These are phyloP conservation scores for Clarias fuscus DNA, from an alignment of 2,797 vertebrate genomes.

Conservation along the genomic window DNA sequence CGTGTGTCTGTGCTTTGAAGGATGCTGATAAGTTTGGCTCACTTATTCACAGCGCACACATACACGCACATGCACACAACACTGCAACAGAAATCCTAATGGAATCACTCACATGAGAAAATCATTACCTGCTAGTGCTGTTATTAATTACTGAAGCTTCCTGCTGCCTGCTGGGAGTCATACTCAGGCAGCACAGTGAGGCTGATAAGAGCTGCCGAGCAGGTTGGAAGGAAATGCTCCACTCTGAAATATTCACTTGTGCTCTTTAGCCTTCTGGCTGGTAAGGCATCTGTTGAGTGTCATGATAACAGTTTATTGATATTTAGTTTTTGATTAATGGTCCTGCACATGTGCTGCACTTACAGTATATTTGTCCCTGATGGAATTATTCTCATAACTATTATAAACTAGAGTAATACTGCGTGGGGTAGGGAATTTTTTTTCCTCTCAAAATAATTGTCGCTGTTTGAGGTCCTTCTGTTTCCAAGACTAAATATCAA, in stretches of 20 bases:
- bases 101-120: conserved; percentile 67
- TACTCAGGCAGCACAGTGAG: not conserved
- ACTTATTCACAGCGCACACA: not conserved
- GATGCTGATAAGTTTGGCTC: conserved; percentile 32
- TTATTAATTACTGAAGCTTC: conserved; percentile 67
- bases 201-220: conserved; percentile 28
- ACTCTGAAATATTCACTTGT: conserved; percentile 27
- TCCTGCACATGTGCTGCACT: not conserved
- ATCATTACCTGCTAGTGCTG: conserved; percentile 60
- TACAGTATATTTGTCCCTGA: not conserved
- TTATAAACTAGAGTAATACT: conserved; percentile 4
- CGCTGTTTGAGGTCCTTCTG: not conserved
- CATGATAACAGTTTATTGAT: conserved; percentile 2
- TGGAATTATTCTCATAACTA: conserved; percentile 10
- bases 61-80: not conserved
- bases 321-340: conserved; percentile 15
- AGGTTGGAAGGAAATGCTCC: conserved; percentile 25
- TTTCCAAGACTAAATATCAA: conserved; percentile 17
- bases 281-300: conserved; percentile 1
- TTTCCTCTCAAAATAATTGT: not conserved
- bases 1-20: conserved; percentile 20
- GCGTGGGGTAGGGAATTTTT: not conserved
- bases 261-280: conserved; percentile 8
- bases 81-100: conserved; percentile 51
- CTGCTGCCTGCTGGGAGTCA: conserved; percentile 43